Base-by-base conservation (phyloP, 1,140 invertebrate genomes). In the Heliconius himera region DNA sequence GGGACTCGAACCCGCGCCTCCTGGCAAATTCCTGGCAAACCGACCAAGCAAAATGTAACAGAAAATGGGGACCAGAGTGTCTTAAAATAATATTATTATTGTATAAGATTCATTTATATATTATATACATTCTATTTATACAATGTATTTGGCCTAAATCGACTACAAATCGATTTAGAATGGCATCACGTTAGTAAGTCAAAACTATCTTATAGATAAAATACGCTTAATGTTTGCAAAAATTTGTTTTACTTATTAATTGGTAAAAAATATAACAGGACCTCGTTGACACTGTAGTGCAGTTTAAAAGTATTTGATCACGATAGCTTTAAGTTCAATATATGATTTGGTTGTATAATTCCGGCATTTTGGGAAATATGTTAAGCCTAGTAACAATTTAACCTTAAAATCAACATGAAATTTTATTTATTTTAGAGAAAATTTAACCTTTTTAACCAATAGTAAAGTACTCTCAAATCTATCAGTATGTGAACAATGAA, bases 161-260 rank as follows among this genome's bases (percentile, higher is more conserved):
- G 71, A 73, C 38, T 72, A 38, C 41, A 46, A 73, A 73, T 73
- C 71, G 38, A 41, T 49, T 46, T 73, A 73, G 11, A 46, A 49
- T 46, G 71, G 8, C 36, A 73, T 66, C 2, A 26, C 11, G 60
- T 22, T 29, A 66, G 56, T 29, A 16, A 66, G 1, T 66, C 22
- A 13, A 66, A 4, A 29, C 11, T 66, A 66, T 66, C 26, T 66
- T 26, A 29, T 66, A 66, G 60, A 29, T 29, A 66, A 29, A n/a
- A 66, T 16, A 66, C 11, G 8, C 22, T 66, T 66, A 29, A 26
- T 66, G n/a, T 9, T 66, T 16, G 2, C 9, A 66, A 22, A 8
- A 11, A 29, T 29, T 4, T 29, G 0, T 2, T 66, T 66, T 18
- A 66, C 2, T 29, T 66, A 66, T 66, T 5, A 20, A 22, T 20